Percentiles rank a stretch among this genome's conserved stretches.
These are phyloP conservation scores for Tachina grossa DNA, from an alignment of 2,888 invertebrate genomes.

Conservation along the genomic window DNA sequence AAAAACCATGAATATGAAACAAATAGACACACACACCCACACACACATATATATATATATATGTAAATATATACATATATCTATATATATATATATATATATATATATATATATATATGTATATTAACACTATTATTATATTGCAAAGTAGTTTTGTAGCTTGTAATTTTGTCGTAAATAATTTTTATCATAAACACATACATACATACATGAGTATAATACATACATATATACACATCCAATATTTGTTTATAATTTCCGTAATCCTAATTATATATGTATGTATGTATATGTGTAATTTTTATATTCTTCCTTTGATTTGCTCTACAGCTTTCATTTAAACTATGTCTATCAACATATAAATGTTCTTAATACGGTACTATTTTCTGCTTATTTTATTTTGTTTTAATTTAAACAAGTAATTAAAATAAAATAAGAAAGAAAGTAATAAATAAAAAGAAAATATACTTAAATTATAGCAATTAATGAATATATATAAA, in stretches of 20 bases:
- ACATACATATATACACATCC: slow-evolving; percentile 26
- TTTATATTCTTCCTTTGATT: slow-evolving; percentile 40
- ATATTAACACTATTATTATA: slow-evolving; percentile 62
- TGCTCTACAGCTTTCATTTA: slow-evolving; percentile 21
- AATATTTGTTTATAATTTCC: slow-evolving; percentile 56
- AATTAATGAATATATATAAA: slow-evolving; percentile 68
- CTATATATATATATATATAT: too few relatives aligned
- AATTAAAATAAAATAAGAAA: slow-evolving; percentile 45
- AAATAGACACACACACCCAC: slow-evolving; percentile 18
- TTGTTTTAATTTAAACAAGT: slow-evolving; percentile 49
- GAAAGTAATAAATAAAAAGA: slow-evolving; percentile 65
- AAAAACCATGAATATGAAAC: slow-evolving; percentile 18
- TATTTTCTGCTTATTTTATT: slow-evolving; percentile 57
- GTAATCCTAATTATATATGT: slow-evolving; percentile 24
- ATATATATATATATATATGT: too few relatives aligned
- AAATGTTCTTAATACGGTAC: slow-evolving; percentile 45
- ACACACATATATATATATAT: background rate
- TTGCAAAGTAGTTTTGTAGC: slow-evolving; percentile 70
- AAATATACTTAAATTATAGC: slow-evolving; percentile 70
- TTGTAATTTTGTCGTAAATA: slow-evolving; percentile 68
- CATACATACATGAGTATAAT: slow-evolving; percentile 26
- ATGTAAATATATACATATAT: too few relatives aligned
- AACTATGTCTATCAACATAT: background rate
- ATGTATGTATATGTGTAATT: slow-evolving; percentile 29
- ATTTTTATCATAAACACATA: slow-evolving; percentile 57